A percentile compares a stretch with the other conserved stretches of the same genome.
These are phyloP conservation scores for Talpa occidentalis DNA, from an alignment of 2,113 vertebrate species.

Conservation along the genomic window DNA sequence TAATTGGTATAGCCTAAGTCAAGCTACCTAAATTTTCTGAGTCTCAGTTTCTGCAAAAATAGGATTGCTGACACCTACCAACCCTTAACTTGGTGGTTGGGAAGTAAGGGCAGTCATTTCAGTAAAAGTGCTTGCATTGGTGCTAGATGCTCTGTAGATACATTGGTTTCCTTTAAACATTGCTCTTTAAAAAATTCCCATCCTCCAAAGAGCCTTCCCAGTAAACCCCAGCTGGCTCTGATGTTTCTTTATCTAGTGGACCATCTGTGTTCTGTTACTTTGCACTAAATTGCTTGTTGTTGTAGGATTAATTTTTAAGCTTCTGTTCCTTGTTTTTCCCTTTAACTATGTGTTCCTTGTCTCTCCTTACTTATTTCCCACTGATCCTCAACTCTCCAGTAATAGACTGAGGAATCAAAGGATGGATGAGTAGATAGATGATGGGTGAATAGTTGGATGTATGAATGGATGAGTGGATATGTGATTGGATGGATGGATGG, in stretches of 20 bases:
- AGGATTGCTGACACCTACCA: background rate
- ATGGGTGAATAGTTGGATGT: background rate
- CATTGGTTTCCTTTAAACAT: background rate
- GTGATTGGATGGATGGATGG: background rate
- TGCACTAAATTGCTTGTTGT: conserved; percentile 33
- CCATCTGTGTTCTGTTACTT: conserved; percentile 31
- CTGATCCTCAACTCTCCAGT: background rate
- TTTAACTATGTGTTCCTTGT: background rate
- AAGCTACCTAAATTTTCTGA: background rate
- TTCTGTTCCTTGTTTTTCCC: conserved; percentile 28
- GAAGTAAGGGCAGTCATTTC: background rate
- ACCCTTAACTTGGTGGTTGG: background rate
- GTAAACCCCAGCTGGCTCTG: background rate
- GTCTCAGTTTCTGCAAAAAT: background rate
- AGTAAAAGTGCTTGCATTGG: background rate
- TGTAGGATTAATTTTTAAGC: conserved; percentile 44
- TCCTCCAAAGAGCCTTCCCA: background rate
- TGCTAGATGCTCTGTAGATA: background rate
- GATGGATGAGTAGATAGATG: background rate
- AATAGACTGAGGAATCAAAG: background rate
- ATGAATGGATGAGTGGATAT: background rate
- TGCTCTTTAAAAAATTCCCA: background rate
- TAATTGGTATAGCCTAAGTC: background rate
- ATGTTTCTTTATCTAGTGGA: background rate
- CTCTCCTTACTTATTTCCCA: background rate